Percentiles rank a stretch among this genome's conserved stretches.
Conservation (phyloP, 2,888 invertebrate genomes). For the Aromia moschata region DNA sequence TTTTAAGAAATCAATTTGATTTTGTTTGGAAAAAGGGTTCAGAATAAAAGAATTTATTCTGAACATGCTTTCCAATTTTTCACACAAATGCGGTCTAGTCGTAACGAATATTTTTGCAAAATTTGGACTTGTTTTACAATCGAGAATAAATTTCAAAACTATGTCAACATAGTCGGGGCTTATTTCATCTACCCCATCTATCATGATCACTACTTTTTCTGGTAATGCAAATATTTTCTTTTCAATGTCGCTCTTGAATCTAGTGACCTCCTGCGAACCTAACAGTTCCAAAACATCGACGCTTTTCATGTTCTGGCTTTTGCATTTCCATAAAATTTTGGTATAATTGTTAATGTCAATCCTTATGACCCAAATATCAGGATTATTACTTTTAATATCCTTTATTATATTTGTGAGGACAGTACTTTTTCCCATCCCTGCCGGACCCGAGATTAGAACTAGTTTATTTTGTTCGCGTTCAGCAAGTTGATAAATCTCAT, state of each 20-base stretch:
- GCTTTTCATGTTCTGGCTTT: too few species aligned
- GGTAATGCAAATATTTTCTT: neutral
- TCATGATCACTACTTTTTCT: slow-evolving; percentile 4
- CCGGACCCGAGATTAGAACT: slow-evolving; percentile 12
- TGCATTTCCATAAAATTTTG: neutral
- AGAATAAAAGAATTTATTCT: slow-evolving; percentile 8
- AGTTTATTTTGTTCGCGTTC: too few species aligned
- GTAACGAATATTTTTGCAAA: slow-evolving; percentile 20
- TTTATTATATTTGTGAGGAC: slow-evolving; percentile 8
- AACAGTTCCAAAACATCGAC: too few species aligned
- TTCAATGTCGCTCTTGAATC: too few species aligned
- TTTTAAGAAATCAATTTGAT: slow-evolving; percentile 12
- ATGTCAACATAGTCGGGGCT: neutral
- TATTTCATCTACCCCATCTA: slow-evolving; percentile 19
- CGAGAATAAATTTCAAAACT: neutral
- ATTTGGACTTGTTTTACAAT: neutral
- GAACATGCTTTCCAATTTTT: neutral
- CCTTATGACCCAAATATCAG: slow-evolving; percentile 4
- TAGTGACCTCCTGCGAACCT: too few species aligned
- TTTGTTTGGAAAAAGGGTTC: neutral
- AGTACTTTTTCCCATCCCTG: slow-evolving; percentile 24
- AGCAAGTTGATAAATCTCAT: too few species aligned
- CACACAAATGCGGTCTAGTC: slow-evolving; percentile 7
- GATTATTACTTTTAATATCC: neutral
- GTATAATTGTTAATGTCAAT: slow-evolving; percentile 6